Conservation (phyloP, 2,888 invertebrate genomes). For the Hypena proboscidalis region DNA sequence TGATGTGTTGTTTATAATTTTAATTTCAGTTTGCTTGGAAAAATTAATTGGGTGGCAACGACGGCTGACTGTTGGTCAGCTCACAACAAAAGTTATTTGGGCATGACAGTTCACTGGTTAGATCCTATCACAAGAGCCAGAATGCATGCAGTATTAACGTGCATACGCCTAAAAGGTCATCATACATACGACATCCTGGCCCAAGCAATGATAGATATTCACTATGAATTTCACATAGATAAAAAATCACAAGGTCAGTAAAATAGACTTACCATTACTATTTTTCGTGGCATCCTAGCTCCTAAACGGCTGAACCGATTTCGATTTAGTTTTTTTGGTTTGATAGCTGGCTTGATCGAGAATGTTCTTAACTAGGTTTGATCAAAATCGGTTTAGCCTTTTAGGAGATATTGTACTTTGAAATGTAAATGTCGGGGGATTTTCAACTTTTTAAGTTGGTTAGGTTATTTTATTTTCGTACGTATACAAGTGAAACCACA, state of each 20-base stretch:
- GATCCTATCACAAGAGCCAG: slow-evolving; percentile 20
- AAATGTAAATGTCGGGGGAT: too few species aligned
- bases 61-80: slow-evolving; percentile 25
- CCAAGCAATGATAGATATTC: slow-evolving; percentile 21
- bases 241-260: slow-evolving; percentile 19
- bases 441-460: too few species aligned
- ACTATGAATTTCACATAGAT: slow-evolving; percentile 21
- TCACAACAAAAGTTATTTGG: slow-evolving; percentile 23
- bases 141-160: slow-evolving; percentile 20
- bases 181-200: slow-evolving; percentile 18
- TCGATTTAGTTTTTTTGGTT: not conserved
- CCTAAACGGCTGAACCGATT: too few species aligned
- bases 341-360: too few species aligned
- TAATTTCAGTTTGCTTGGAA: slow-evolving; percentile 22
- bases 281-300: not conserved
- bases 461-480: too few species aligned
- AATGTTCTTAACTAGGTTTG: too few species aligned
- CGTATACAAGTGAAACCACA: too few species aligned
- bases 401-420: too few species aligned
- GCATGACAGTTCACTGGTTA: slow-evolving; percentile 25
- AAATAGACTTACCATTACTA: slow-evolving; percentile 3
- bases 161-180: slow-evolving; percentile 18
- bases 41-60: slow-evolving; percentile 17
- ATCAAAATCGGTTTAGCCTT: too few species aligned
- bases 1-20: slow-evolving; percentile 7